These are phyloP conservation scores for Idris sp. DNA, from an alignment of 1,140 invertebrate species.

Conservation along the genomic window DNA sequence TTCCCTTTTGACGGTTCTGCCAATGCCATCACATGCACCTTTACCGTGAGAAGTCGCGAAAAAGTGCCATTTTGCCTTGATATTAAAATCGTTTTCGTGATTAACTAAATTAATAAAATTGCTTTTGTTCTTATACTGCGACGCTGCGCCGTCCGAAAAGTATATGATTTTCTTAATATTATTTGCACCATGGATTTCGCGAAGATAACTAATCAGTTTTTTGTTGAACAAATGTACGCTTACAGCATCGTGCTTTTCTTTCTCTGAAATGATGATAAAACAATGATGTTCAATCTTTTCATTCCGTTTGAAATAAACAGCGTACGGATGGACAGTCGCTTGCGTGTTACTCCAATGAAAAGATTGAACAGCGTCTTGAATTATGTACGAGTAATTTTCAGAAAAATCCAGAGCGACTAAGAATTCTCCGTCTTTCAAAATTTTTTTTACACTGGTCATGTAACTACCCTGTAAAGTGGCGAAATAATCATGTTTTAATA, in stretches of 20 bases:
- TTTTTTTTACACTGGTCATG: background rate
- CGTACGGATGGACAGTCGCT: slow-evolving; percentile 6
- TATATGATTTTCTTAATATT: background rate
- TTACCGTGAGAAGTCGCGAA: background rate
- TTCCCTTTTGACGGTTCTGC: background rate
- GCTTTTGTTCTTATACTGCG: slow-evolving; percentile 1
- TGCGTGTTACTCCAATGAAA: slow-evolving; percentile 9
- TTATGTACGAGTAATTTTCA: slow-evolving; percentile 12
- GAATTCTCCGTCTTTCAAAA: slow-evolving; percentile 7
- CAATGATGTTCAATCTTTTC: background rate
- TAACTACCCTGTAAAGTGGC: background rate
- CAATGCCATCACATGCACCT: background rate
- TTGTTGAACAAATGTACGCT: slow-evolving; percentile 4
- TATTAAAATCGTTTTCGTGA: background rate
- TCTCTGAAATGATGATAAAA: too few relatives aligned
- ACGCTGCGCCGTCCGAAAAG: slow-evolving; percentile 1
- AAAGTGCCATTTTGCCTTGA: background rate
- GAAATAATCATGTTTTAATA: slow-evolving; percentile 8
- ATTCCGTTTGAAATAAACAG: slow-evolving; percentile 5
- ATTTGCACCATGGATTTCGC: background rate
- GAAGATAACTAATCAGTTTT: background rate
- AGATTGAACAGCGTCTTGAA: slow-evolving; percentile 13
- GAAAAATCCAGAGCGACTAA: slow-evolving; percentile 3
- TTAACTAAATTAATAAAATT: slow-evolving; percentile 1
- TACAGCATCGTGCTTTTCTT: background rate